Percentiles rank a stretch among this genome's conserved stretches.
Conservation (phyloP, 2,797 vertebrate genomes). For the Onychomys torridus region DNA sequence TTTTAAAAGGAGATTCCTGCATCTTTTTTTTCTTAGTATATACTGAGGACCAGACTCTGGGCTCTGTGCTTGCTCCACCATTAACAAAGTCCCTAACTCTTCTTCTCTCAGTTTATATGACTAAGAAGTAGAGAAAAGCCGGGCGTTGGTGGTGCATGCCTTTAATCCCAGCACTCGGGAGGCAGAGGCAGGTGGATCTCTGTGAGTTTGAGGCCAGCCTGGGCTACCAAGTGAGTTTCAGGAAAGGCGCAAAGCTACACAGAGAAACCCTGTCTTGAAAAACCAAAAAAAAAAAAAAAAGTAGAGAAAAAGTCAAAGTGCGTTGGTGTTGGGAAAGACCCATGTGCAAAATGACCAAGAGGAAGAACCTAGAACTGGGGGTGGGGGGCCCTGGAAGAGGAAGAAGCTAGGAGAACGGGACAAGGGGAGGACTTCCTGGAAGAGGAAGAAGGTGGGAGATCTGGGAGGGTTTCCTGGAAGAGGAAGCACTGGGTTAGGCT, state of each 20-base stretch:
- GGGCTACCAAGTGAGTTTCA: no score
- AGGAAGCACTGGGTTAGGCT: not conserved
- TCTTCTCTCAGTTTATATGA: not conserved
- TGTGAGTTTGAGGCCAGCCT: no score
- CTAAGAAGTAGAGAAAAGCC: not conserved
- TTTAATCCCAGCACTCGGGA: no score
- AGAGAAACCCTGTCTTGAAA: no score
- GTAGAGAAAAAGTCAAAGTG: not conserved
- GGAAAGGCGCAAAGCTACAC: no score
- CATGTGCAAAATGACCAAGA: not conserved
- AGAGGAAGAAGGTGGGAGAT: not conserved
- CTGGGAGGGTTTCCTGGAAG: not conserved
- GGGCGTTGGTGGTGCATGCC: no score
- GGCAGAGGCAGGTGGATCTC: no score
- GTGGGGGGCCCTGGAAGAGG: not conserved
- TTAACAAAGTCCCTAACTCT: not conserved
- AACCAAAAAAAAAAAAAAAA: not conserved
- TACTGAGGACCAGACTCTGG: not conserved
- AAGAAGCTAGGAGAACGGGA: not conserved
- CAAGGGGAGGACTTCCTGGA: not conserved
- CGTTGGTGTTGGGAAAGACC: not conserved
- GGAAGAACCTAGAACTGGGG: not conserved
- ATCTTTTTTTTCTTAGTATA: not conserved
- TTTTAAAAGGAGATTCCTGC: not conserved
- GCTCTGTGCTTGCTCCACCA: not conserved